Conservation (phyloP, 1,140 invertebrate genomes). For the Habropoda laboriosa region DNA sequence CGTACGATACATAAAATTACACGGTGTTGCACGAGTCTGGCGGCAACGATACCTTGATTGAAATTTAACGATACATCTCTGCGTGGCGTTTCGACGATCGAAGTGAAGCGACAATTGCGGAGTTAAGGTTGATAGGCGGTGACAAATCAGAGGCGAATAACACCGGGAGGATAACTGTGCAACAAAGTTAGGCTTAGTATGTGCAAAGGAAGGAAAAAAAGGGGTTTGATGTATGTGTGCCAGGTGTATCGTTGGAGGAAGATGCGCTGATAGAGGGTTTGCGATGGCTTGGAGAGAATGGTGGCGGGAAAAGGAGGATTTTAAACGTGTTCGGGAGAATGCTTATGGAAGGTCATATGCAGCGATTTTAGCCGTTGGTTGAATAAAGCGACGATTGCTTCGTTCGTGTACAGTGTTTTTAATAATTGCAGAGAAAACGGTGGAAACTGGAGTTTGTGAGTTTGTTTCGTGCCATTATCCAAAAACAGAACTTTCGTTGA, state of each 20-base stretch:
- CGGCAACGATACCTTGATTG: slow-evolving; percentile 6
- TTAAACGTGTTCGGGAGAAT: no score
- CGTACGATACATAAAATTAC: not conserved
- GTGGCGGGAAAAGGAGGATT: no score
- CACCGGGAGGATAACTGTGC: not conserved
- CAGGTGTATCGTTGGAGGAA: not conserved
- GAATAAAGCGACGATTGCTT: no score
- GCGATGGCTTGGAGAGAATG: no score
- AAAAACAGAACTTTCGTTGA: no score
- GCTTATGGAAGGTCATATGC: no score
- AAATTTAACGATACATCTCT: slow-evolving; percentile 18
- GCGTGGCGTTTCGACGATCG: not conserved
- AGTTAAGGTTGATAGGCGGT: not conserved
- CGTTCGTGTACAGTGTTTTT: no score
- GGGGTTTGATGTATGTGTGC: not conserved
- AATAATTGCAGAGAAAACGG: no score
- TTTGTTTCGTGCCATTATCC: no score
- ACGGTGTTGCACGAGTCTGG: not conserved
- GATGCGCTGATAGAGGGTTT: no score
- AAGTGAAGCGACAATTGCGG: not conserved
- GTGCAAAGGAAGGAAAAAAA: not conserved
- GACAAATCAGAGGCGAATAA: not conserved
- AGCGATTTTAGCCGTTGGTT: no score
- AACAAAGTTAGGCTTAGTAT: not conserved
- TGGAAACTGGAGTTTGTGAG: no score